A percentile compares a stretch with the other conserved stretches of the same genome.
These are phyloP conservation scores for Erannis defoliaria DNA, from an alignment of 2,888 invertebrate genomes.

Conservation along the genomic window DNA sequence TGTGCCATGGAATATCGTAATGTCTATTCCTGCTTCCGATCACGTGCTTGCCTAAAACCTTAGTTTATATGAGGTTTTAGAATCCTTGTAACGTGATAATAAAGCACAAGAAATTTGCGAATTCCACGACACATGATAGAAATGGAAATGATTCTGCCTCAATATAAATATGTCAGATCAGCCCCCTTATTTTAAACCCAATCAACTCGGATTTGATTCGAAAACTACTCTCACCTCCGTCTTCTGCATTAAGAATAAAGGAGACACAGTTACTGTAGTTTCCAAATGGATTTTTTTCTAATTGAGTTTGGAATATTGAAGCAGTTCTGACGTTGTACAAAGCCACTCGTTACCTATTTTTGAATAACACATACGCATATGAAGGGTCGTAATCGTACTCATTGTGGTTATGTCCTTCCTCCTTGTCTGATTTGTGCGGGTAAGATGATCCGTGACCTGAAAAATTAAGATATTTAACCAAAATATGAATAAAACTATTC, in stretches of 20 bases:
- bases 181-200: not conserved
- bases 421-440: constrained; percentile 56
- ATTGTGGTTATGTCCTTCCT: constrained; percentile 78
- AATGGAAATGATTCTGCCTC: constrained; percentile 1
- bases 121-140: not conserved
- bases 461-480: constrained; percentile 50
- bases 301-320: too few relatives aligned
- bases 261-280: too few relatives aligned
- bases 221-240: too few relatives aligned
- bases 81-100: not conserved
- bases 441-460: constrained; percentile 65
- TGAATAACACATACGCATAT: constrained; percentile 92
- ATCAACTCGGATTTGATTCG: too few relatives aligned
- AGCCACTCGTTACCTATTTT: constrained; percentile 86
- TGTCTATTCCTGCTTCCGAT: too few relatives aligned
- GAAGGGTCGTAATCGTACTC: constrained; percentile 90
- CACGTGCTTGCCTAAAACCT: too few relatives aligned
- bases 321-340: too few relatives aligned
- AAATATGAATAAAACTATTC: not conserved
- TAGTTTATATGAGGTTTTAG: not conserved
- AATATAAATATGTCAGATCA: not conserved
- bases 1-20: too few relatives aligned
- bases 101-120: not conserved
- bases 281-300: too few relatives aligned
- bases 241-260: too few relatives aligned